Base-by-base conservation (phyloP, 2,797 vertebrate species). In the Vespertilio murinus region DNA sequence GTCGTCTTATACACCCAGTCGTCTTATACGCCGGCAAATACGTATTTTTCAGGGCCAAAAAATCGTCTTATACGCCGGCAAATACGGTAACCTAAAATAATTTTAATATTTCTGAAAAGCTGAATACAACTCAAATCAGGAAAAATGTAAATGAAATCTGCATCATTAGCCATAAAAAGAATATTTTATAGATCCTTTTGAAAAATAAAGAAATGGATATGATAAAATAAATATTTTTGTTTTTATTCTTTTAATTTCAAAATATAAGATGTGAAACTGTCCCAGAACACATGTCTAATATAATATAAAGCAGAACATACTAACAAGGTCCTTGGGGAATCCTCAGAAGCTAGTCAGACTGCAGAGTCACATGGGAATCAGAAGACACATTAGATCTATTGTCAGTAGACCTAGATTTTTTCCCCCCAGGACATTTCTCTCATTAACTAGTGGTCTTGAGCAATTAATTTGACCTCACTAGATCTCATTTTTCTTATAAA, bases 81-180 rank as follows among this genome's bases (percentile, higher is more conserved):
- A n/a, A n/a, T n/a, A n/a, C n/a, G n/a, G n/a, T n/a, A n/a, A 75
- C 28, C 52, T 8, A 54, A 90, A 90, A 88, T 67, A 71, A 71
- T 52, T 12, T 22, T 64, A 88, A 56, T 13, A 71, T 91, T 94
- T 92, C 61, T 77, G 40, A 94, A 94, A 92, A 75, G 18, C 75
- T 87, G 3, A 79, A 16, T 54, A 14, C 74, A 70, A 78, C 9
- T 93, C 75, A 92, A 78, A 73, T 86, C 28, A 77, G 14, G 16
- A 3, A 78, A 64, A 65, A 88, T 74, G 92, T 54, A 59, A 93
- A 85, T 74, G 38, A 95, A 94, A 93, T 23, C 85, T 95, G 3
- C 10, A 67, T 84, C n/a, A 52, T 30, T 42, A 16, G n/a, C 5
- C 70, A 71, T 69, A 64, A 94, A 84, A 59, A 0, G 7, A 59